These are phyloP conservation scores for Epinotia nisella DNA, from an alignment of 2,888 invertebrate genomes.

Conservation along the genomic window DNA sequence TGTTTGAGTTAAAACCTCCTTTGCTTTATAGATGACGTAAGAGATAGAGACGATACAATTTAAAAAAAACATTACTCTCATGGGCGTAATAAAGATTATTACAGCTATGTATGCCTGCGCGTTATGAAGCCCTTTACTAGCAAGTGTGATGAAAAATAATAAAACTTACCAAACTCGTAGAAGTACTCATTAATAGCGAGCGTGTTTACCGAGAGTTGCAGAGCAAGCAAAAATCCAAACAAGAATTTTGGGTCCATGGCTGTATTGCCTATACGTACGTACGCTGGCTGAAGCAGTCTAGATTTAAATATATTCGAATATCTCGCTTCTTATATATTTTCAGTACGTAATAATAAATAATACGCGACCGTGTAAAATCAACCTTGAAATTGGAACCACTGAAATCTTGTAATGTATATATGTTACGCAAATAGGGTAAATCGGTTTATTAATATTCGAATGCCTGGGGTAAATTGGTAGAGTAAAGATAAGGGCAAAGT, in stretches of 20 bases:
- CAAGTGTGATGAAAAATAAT: too few species aligned
- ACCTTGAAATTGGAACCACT: slow-evolving; percentile 16
- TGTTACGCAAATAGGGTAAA: background rate
- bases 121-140: too few species aligned
- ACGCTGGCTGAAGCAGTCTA: background rate
- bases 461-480: background rate
- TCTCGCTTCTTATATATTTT: background rate
- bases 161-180: slow-evolving; percentile 20
- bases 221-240: background rate
- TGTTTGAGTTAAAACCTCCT: too few species aligned
- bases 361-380: background rate
- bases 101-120: too few species aligned
- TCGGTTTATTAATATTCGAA: background rate
- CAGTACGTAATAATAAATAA: slow-evolving; percentile 4
- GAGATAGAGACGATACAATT: too few species aligned
- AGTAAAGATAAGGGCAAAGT: background rate
- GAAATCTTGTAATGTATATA: background rate
- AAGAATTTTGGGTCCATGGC: background rate
- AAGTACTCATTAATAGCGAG: background rate
- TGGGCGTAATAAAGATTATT: too few species aligned
- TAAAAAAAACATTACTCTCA: too few species aligned
- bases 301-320: background rate
- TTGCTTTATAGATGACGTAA: too few species aligned
- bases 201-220: background rate
- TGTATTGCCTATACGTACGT: background rate